Evolutionary conservation across 2,113 vertebrate genomes (phyloP).

Genomic region (Syrrhaptes paradoxus): DNA sequence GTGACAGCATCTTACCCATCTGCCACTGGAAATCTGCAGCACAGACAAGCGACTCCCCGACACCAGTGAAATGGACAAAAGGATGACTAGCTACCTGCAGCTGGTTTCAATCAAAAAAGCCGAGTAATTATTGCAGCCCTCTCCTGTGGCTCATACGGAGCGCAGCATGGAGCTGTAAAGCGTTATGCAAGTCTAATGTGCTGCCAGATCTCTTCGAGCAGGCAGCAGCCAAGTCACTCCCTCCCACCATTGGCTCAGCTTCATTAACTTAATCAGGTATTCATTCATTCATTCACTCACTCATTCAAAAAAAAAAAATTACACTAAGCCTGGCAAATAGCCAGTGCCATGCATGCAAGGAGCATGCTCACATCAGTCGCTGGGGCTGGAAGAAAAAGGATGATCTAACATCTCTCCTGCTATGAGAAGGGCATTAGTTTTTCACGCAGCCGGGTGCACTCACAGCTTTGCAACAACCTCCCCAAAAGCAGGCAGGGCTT

Average conservation of each 20-base stretch:
- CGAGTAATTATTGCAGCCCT: slow-evolving; percentile 53
- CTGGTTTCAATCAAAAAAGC: slow-evolving; percentile 61
- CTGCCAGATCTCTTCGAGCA: slow-evolving; percentile 82
- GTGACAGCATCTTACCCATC: slow-evolving; percentile 27
- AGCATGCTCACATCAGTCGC: neutral
- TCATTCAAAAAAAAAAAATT: slow-evolving; percentile 79
- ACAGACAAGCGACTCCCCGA: slow-evolving; percentile 1
- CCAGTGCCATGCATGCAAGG: slow-evolving; percentile 67
- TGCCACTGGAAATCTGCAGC: neutral
- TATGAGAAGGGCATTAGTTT: neutral
- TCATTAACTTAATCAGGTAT: slow-evolving; percentile 91
- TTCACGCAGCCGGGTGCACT: neutral
- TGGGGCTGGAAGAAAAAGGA: neutral
- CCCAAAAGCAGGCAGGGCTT: neutral
- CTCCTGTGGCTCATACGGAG: slow-evolving; percentile 71
- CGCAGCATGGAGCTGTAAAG: slow-evolving; percentile 73
- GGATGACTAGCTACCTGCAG: slow-evolving; percentile 64
- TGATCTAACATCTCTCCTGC: neutral
- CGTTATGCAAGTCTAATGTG: slow-evolving; percentile 83
- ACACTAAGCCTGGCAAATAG: slow-evolving; percentile 73
- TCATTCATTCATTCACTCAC: slow-evolving; percentile 90
- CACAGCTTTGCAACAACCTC: neutral
- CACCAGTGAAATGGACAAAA: slow-evolving; percentile 56
- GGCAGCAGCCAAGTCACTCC: slow-evolving; percentile 77
- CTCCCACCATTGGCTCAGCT: slow-evolving; percentile 76